Conservation (phyloP, 2,797 vertebrate species). For the Oreonectes daqikongensis region DNA sequence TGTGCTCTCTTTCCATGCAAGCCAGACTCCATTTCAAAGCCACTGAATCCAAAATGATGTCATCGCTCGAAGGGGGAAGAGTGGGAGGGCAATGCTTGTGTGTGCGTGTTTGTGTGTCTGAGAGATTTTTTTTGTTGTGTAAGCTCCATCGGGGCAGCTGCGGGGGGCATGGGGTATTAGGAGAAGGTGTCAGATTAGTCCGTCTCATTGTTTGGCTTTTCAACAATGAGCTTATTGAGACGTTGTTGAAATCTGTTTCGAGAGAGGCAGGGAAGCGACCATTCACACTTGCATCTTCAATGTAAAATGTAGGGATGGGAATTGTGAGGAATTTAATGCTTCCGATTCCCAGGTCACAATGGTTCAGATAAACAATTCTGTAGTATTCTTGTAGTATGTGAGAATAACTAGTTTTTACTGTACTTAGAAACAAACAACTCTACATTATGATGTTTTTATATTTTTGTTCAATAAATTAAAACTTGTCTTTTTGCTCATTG, state of each 20-base stretch:
- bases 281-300: conserved; percentile 24
- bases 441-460: no score
- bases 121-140: conserved; percentile 48
- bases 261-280: neutral
- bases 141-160: conserved; percentile 40
- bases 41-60: conserved; percentile 77
- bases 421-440: no score
- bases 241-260: conserved; percentile 48
- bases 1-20: conserved; percentile 52
- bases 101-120: conserved; percentile 47
- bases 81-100: conserved; percentile 49
- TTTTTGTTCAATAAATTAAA: no score
- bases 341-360: neutral
- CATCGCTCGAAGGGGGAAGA: conserved; percentile 70
- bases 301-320: neutral
- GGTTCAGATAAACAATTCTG: neutral
- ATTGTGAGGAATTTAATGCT: neutral
- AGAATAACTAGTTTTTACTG: neutral
- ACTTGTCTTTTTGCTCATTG: no score
- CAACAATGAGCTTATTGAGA: conserved; percentile 64
- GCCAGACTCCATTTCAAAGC: conserved; percentile 68
- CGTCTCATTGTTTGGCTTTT: conserved; percentile 64
- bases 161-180: conserved; percentile 57
- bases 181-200: conserved; percentile 61
- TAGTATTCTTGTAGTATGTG: neutral